phyloP scores from a whole-genome alignment of 1,140 invertebrate genomes.

The Drosophila kohkoa region DNA sequence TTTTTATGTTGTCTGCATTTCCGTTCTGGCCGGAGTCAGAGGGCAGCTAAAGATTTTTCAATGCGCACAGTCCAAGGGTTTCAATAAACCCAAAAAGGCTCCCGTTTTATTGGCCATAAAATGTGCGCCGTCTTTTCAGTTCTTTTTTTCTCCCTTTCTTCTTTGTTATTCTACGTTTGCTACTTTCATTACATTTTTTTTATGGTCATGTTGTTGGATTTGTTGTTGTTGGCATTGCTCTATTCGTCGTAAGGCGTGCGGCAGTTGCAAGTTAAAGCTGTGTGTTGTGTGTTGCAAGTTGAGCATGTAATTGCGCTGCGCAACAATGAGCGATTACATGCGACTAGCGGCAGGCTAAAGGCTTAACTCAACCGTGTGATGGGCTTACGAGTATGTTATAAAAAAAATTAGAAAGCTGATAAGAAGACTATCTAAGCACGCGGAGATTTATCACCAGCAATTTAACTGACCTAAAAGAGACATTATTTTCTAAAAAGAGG shows the following conservation, averaged over 20 bases:
- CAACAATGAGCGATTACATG: constrained; percentile 40
- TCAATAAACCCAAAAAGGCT: constrained; percentile 66
- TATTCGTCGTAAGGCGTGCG: constrained; percentile 22
- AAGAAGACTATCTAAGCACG: not conserved
- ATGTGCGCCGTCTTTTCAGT: constrained; percentile 27
- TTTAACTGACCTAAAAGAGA: not conserved
- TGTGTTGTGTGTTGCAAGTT: constrained; percentile 29
- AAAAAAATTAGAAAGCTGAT: not conserved
- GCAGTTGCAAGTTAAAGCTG: constrained; percentile 12
- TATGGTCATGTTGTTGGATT: constrained; percentile 35
- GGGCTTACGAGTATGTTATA: not conserved
- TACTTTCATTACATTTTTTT: constrained; percentile 57
- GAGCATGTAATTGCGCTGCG: constrained; percentile 44
- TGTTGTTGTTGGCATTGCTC: constrained; percentile 27
- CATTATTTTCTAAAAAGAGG: too few relatives aligned
- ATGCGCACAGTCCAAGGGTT: constrained; percentile 67
- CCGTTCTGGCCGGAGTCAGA: constrained; percentile 50
- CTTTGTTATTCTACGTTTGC: constrained; percentile 10
- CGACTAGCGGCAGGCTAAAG: not conserved
- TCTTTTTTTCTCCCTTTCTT: constrained; percentile 1
- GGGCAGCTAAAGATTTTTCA: constrained; percentile 56
- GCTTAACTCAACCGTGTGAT: constrained; percentile 5
- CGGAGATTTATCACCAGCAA: not conserved
- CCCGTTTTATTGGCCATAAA: constrained; percentile 76
- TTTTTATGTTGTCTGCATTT: constrained; percentile 70